Conservation (phyloP, 2,113 vertebrate species). For the Ranitomeya variabilis region DNA sequence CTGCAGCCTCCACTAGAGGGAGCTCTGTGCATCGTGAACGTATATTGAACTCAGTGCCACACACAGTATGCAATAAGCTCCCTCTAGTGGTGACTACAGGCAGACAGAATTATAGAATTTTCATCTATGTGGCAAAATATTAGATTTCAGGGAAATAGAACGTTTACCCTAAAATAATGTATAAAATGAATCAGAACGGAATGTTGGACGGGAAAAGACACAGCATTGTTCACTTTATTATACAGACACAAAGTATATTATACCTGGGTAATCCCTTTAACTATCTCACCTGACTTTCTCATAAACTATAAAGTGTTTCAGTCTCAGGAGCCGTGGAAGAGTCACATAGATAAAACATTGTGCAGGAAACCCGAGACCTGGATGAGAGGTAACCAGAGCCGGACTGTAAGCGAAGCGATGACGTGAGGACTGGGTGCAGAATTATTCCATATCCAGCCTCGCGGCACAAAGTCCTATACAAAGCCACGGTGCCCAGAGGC, state of each 20-base stretch:
- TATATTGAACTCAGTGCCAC: no score
- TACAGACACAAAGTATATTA: background rate
- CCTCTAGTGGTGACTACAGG: no score
- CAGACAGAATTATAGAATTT: no score
- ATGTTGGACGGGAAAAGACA: no score
- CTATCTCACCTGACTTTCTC: background rate
- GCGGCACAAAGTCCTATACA: conserved; percentile 15
- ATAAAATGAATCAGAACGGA: no score
- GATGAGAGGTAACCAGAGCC: background rate
- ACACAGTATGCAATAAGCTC: no score
- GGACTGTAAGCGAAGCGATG: background rate
- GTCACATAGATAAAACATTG: conserved; percentile 8
- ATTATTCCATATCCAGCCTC: background rate
- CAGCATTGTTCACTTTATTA: no score
- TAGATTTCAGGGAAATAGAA: no score
- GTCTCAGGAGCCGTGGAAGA: background rate
- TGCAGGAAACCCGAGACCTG: background rate
- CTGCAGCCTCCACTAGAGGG: background rate
- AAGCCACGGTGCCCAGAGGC: background rate
- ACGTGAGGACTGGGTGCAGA: conserved; percentile 4
- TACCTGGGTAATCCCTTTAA: background rate
- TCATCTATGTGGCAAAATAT: no score
- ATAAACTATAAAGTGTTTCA: background rate
- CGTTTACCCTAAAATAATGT: no score
- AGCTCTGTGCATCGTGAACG: background rate